These are phyloP conservation scores for Macrosiphum euphorbiae DNA, from an alignment of 2,888 invertebrate genomes.

Conservation along the genomic window DNA sequence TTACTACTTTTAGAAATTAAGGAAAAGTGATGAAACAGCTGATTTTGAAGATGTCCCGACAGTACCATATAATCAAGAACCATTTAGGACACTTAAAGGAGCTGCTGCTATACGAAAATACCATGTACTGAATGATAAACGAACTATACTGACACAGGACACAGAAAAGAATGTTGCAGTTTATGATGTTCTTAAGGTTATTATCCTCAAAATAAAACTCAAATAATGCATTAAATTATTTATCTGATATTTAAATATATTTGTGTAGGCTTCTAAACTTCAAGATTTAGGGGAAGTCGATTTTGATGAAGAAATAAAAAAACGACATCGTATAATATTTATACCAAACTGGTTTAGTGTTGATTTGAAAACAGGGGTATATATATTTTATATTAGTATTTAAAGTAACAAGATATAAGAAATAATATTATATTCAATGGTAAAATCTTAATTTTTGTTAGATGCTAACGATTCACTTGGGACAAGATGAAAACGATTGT, in stretches of 20 bases:
- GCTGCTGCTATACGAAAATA: conserved; percentile 95
- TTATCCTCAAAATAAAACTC: conserved; percentile 61
- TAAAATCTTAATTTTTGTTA: conserved; percentile 69
- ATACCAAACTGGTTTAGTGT: conserved; percentile 99
- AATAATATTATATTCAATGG: conserved; percentile 62
- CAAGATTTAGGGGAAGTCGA: conserved; percentile 93
- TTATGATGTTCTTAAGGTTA: conserved; percentile 92
- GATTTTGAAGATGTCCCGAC: conserved; percentile 56
- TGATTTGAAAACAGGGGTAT: conserved; percentile 96
- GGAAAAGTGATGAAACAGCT: conserved; percentile 58
- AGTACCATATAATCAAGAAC: conserved; percentile 67
- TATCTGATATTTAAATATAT: not conserved
- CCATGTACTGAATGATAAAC: conserved; percentile 93
- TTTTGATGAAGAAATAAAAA: conserved; percentile 93
- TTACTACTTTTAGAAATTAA: conserved; percentile 34
- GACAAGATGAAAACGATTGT: conserved; percentile 97
- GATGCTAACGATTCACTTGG: conserved; percentile 97
- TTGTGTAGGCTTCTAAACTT: conserved; percentile 79
- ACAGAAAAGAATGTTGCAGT: conserved; percentile 90
- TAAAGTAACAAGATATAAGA: not conserved
- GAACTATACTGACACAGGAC: conserved; percentile 96
- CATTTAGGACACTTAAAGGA: conserved; percentile 78
- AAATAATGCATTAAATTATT: not conserved
- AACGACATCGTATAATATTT: conserved; percentile 90
- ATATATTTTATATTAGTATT: conserved; percentile 68